These are phyloP conservation scores for Scaptomyza montana DNA, from an alignment of 1,140 invertebrate species.

Conservation along the genomic window DNA sequence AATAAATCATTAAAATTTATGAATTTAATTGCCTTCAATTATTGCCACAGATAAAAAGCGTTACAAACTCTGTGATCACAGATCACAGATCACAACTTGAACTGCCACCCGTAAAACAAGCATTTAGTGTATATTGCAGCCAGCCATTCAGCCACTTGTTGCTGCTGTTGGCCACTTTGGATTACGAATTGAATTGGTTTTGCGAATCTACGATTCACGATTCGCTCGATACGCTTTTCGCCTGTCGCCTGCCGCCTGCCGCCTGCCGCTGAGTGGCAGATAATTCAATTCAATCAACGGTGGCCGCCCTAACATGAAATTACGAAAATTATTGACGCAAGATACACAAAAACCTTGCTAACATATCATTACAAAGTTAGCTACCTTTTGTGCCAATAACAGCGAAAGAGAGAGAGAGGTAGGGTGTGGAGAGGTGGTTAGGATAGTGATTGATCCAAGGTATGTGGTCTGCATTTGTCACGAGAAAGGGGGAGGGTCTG, in stretches of 20 bases:
- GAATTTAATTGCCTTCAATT: slow-evolving; percentile 80
- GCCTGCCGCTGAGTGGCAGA: slow-evolving; percentile 33
- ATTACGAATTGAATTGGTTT: slow-evolving; percentile 28
- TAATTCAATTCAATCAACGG: slow-evolving; percentile 74
- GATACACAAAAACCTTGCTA: slow-evolving; percentile 27
- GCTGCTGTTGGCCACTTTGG: slow-evolving; percentile 14
- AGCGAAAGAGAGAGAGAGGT: not conserved
- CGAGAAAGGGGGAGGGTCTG: not conserved
- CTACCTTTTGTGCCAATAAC: slow-evolving; percentile 33
- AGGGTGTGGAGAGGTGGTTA: not conserved
- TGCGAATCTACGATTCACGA: not conserved
- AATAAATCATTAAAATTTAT: slow-evolving; percentile 83
- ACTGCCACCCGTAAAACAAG: slow-evolving; percentile 48
- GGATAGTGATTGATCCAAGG: not conserved
- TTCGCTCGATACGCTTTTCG: not conserved
- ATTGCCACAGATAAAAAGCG: slow-evolving; percentile 68
- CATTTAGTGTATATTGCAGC: slow-evolving; percentile 2
- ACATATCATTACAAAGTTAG: slow-evolving; percentile 69
- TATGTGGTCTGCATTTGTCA: slow-evolving; percentile 32
- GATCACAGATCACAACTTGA: slow-evolving; percentile 30
- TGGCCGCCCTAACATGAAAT: slow-evolving; percentile 69
- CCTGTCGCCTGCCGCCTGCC: slow-evolving; percentile 1
- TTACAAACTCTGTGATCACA: slow-evolving; percentile 39
- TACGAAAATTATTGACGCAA: slow-evolving; percentile 64
- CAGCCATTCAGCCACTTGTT: not conserved